These are phyloP conservation scores for Ericerus pela DNA, from an alignment of 1,140 invertebrate genomes.

Conservation along the genomic window DNA sequence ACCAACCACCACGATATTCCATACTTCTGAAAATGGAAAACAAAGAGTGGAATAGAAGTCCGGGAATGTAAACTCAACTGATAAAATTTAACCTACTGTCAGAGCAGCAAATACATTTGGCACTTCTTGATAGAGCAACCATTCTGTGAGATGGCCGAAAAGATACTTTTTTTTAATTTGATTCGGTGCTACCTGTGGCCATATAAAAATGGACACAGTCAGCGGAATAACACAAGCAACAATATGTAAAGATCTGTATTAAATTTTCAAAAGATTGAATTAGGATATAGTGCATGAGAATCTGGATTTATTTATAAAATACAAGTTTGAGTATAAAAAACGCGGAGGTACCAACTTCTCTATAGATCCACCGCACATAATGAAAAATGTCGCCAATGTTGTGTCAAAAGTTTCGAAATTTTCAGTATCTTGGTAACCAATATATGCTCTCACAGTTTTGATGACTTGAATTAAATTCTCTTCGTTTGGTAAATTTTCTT, in stretches of 20 bases:
- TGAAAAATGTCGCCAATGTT: not conserved
- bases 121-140: constrained; percentile 1
- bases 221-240: not conserved
- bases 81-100: not conserved
- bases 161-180: not conserved
- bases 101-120: not conserved
- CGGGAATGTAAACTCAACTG: not conserved
- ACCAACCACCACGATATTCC: constrained; percentile 1
- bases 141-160: not conserved
- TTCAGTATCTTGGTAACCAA: not conserved
- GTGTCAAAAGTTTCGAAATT: not conserved
- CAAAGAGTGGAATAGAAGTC: not conserved
- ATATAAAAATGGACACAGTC: not conserved
- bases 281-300: not conserved
- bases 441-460: not conserved
- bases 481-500: not conserved
- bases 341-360: not conserved
- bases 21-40: not conserved
- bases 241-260: not conserved
- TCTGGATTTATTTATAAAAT: not conserved
- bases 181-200: not conserved
- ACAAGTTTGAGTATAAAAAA: not conserved
- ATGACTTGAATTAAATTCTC: not conserved
- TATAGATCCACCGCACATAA: not conserved
- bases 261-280: not conserved